A percentile compares a stretch with the other conserved stretches of the same genome.
Evolutionary conservation across 2,888 invertebrate species (phyloP).

Genomic region (Drosophila pseudotalamancana): DNA sequence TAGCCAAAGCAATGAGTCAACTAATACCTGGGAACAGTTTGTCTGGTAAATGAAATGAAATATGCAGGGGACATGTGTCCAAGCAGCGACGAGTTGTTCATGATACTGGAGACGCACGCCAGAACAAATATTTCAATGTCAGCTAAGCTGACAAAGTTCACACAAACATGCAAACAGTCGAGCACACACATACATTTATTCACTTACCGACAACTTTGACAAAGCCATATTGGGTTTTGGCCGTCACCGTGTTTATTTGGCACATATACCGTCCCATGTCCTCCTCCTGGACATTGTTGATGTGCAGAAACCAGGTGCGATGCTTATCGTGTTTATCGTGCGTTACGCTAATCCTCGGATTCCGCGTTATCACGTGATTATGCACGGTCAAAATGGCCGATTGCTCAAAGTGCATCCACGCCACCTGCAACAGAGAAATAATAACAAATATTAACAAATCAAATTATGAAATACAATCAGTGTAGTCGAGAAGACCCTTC

Average conservation of each 20-base stretch:
- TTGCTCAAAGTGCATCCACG: slow-evolving; percentile 98
- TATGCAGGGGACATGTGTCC: slow-evolving; percentile 70
- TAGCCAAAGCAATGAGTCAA: not conserved
- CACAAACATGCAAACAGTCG: slow-evolving; percentile 12
- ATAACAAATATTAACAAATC: not conserved
- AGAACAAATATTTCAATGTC: slow-evolving; percentile 59
- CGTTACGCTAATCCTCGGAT: slow-evolving; percentile 95
- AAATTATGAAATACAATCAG: slow-evolving; percentile 18
- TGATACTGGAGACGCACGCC: slow-evolving; percentile 42
- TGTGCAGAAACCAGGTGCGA: slow-evolving; percentile 96
- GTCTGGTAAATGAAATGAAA: slow-evolving; percentile 69
- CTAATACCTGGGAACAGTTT: slow-evolving; percentile 53
- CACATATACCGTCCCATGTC: slow-evolving; percentile 97
- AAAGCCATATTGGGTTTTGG: slow-evolving; percentile 96
- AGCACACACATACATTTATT: not conserved
- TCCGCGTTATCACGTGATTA: slow-evolving; percentile 96
- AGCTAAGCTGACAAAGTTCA: slow-evolving; percentile 43
- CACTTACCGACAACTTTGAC: slow-evolving; percentile 94
- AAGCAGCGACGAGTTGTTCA: slow-evolving; percentile 45
- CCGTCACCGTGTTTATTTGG: slow-evolving; percentile 96
- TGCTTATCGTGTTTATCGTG: slow-evolving; percentile 93
- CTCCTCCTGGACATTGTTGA: slow-evolving; percentile 95
- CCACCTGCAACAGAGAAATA: slow-evolving; percentile 87
- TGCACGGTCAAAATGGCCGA: slow-evolving; percentile 96
- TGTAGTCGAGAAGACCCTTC: slow-evolving; percentile 6